Evolutionary conservation across 2,113 vertebrate genomes (phyloP), one percentile per base, ranked within the genome.

Genomic region (Morone chrysops): DNA sequence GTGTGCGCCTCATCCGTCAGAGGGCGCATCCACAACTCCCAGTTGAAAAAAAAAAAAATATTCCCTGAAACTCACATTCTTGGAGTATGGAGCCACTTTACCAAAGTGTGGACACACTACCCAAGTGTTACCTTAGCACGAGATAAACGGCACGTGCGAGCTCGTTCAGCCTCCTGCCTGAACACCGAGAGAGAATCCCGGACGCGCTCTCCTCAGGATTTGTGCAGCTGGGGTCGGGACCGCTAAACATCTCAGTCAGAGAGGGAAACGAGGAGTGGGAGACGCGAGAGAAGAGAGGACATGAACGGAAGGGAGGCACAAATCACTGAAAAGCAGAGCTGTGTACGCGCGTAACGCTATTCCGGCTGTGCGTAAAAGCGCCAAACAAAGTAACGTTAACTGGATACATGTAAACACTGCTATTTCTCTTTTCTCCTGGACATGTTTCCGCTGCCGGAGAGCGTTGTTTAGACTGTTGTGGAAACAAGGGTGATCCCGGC

Each of bases 271-370:
- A 78, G 62, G 69, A 87, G 45, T 71, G 82, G 6, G 79, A 78
- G 57, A 62, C 54, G 25, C 8, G 48, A 67, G 65, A 65, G 74
- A 14, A 36, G 78, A 78, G 66, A 10, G 79, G 70, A 78, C 67
- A 62, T 31, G 86, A 81, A 48, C 82, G 80, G 84, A 86, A 87
- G 88, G 81, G 75, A 86, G 84, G 74, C 73, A 60, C 31, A 62
- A 83, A 88, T 81, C 86, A 75, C 73, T 80, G 76, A 82, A 82
- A 78, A 74, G 65, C 73, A 20, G 10, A 69, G 65, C 78, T 60
- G 69, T 12, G 45, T 25, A 20, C 60, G 72, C 66, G 75, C 77
- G 77, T 57, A 70, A 60, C 69, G 71, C 63, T 76, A 17, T 31
- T 85, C 40, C 51, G 41, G 75, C 45, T 70, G 83, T 82, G 87